Base-by-base conservation (phyloP, 2,888 invertebrate species). In the Encarsia formosa region DNA sequence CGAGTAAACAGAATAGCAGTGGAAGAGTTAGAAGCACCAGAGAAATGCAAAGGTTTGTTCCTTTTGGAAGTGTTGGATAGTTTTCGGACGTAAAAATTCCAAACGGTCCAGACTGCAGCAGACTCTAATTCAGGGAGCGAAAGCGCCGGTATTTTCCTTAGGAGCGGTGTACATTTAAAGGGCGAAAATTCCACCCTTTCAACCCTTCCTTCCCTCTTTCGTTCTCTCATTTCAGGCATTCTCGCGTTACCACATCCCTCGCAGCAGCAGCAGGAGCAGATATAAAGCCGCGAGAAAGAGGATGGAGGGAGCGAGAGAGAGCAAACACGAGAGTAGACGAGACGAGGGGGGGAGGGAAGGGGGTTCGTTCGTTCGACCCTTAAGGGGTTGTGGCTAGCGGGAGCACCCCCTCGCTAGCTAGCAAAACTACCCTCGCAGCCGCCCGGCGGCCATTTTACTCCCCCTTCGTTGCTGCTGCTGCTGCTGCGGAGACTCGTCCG, bases 381-480 rank as follows among this genome's bases (percentile, higher is more conserved):
- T 72, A 71, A 72, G 73, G 73, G 73, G 73, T 71, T 73, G 73
- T 73, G 73, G 73, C 73, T 73, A 73, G 68, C 71, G 64, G 64
- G 66, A 63, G 63, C 65, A 42, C 31, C 64, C 63, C 63, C 52
- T 54, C 55, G 54, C 63, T 61, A 62, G 57, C 63, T 59, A 65
- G 68, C 69, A 68, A 70, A 72, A 69, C 71, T 70, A 71, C 70
- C 69, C 70, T 67, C 64, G 29, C 29, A 29, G 8, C 29, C 63
- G 50, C 56, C 72, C 69, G 72, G 70, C 73, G 71, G 73, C 73
- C 73, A 73, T 73, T 73, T 73, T 73, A 71, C 73, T 69, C 68
- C 64, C 73, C 66, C 67, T 67, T 57, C 49, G 18, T 42, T 52
- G 53, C 57, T 20, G 59, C 54, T 44, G 18, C 35, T 40, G 54